Evolutionary conservation across 2,888 invertebrate genomes (phyloP), one percentile per base, ranked within the genome.

Genomic region (Bugula neritina): DNA sequence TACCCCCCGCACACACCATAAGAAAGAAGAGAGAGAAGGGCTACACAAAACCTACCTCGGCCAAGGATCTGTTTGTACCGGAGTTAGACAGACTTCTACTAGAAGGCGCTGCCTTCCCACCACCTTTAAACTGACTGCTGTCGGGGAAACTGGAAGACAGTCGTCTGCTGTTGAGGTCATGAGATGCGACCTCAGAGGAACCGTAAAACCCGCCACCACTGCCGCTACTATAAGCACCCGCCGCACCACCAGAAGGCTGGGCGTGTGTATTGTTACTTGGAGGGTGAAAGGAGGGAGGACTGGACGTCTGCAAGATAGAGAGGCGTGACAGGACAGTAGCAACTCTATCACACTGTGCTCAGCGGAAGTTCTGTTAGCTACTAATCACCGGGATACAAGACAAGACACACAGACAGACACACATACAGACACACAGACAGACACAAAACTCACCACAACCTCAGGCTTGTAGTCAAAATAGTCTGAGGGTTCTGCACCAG

Each of bases 41-140:
- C n/a, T n/a, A n/a, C n/a, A n/a, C n/a, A n/a, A n/a, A 63, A n/a
- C 63, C 63, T 63, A 63, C 63, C 63, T 63, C 63, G n/a, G 63
- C 63, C 5, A 63, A 27, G 5, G 63, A 63, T 27, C 27, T 25
- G 63, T 31, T 63, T 27, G 13, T 63, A 31, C 29, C 63, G 31
- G 25, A 25, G 31, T 27, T 63, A 34, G 63, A 63, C 2, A 63
- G 31, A 21, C 34, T 27, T 34, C 63, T 27, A n/a, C 63, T 63
- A 31, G 63, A 31, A 2, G 63, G 31, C 21, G 63, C 17, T 25
- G 29, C 55, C 5, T 5, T 17, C 3, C 55, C 25, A 55, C 55
- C 55, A 55, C 55, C 55, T 5, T 23, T 25, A 17, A 25, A n/a
- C 5, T 25, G 21, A 55, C 5, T 25, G 23, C 5, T 25, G 23